These are phyloP conservation scores for Eulemur rubriventer DNA, from an alignment of 2,797 vertebrate genomes.

Conservation along the genomic window DNA sequence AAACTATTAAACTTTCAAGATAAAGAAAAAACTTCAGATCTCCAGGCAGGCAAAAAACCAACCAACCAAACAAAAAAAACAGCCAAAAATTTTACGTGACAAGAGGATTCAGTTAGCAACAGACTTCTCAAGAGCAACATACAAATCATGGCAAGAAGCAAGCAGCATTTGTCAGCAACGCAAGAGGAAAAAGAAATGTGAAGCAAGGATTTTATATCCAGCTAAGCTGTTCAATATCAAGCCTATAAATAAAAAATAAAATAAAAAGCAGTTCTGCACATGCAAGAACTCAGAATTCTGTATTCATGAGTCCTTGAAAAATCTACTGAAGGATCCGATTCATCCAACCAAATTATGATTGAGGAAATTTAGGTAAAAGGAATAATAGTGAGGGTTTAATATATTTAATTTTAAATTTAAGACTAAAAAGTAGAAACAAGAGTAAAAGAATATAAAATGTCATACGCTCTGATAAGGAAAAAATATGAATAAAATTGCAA, in stretches of 20 bases:
- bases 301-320: background rate
- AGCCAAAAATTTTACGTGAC: background rate
- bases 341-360: background rate
- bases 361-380: background rate
- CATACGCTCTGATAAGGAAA: background rate
- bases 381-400: background rate
- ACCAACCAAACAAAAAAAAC: background rate
- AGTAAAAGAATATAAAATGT: background rate
- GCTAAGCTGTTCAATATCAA: background rate
- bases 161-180: background rate
- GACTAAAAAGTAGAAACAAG: background rate
- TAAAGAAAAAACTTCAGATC: background rate
- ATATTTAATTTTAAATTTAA: background rate
- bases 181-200: background rate
- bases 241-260: background rate
- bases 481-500: background rate
- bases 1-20: background rate
- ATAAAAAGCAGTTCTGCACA: background rate
- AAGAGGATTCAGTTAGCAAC: background rate
- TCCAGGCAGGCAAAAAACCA: background rate
- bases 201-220: slow-evolving; percentile 3
- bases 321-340: background rate
- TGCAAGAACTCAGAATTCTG: background rate
- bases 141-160: background rate
- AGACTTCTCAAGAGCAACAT: background rate